Percentiles rank a stretch among this genome's conserved stretches.
Evolutionary conservation across 1,140 invertebrate genomes (phyloP).

Genomic region (Procambarus virginalis): DNA sequence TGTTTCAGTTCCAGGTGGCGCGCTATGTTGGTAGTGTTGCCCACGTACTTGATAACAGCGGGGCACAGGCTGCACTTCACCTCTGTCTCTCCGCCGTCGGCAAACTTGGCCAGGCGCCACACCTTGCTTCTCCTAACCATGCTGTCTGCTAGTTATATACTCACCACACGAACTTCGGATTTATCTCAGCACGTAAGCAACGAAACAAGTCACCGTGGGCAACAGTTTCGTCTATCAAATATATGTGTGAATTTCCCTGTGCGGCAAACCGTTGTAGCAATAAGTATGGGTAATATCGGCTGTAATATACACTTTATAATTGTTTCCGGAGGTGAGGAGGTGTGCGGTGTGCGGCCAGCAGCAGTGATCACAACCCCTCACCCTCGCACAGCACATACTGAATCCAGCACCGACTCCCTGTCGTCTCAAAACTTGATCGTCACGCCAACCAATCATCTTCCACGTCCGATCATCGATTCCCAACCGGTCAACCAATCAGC

Average conservation of each 20-base stretch:
- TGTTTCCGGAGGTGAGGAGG: too few species aligned
- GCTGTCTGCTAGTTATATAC: too few species aligned
- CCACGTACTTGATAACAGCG: conserved; percentile 68
- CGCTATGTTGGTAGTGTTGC: conserved; percentile 70
- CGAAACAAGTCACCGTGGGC: too few species aligned
- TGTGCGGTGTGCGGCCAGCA: not conserved
- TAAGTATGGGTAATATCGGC: too few species aligned
- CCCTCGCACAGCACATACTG: not conserved
- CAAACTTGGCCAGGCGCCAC: conserved; percentile 68
- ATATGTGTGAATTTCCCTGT: too few species aligned
- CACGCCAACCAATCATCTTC: conserved; percentile 42
- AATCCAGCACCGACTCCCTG: not conserved
- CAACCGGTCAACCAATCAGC: conserved; percentile 40
- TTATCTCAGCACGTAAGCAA: too few species aligned
- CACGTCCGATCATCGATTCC: conserved; percentile 50
- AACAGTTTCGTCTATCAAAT: too few species aligned
- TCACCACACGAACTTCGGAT: too few species aligned
- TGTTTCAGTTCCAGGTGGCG: conserved; percentile 68
- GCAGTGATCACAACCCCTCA: not conserved
- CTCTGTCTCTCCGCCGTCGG: conserved; percentile 51
- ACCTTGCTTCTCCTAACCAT: conserved; percentile 68
- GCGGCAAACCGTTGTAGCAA: too few species aligned
- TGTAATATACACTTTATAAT: too few species aligned
- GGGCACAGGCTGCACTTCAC: conserved; percentile 68
- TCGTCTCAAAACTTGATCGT: conserved; percentile 47